These are phyloP conservation scores for Linepithema humile DNA, from an alignment of 1,140 invertebrate species.

Conservation along the genomic window DNA sequence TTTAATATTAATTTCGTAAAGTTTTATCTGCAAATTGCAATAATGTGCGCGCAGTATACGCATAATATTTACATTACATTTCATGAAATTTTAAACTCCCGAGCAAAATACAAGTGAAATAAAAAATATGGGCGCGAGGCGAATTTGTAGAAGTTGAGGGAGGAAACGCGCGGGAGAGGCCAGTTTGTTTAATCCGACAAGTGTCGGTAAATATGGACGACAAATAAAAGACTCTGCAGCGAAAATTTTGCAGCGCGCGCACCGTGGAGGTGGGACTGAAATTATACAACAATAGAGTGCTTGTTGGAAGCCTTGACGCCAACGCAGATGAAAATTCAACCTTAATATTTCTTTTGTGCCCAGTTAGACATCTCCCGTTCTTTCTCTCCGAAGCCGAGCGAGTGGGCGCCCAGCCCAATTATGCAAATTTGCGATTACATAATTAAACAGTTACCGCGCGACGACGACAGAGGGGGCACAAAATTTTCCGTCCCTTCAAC, in stretches of 20 bases:
- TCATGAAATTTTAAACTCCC: constrained; percentile 48
- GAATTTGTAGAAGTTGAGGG: constrained; percentile 21
- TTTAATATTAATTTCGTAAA: constrained; percentile 35
- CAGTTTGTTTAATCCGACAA: constrained; percentile 54
- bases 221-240: constrained; percentile 49
- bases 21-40: constrained; percentile 21
- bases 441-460: constrained; percentile 76
- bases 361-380: constrained; percentile 44
- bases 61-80: constrained; percentile 50
- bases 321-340: constrained; percentile 51
- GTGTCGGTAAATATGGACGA: constrained; percentile 55
- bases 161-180: background rate
- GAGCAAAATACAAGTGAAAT: constrained; percentile 27
- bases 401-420: constrained; percentile 69
- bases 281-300: constrained; percentile 56
- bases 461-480: background rate
- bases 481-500: constrained; percentile 50
- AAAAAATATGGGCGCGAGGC: constrained; percentile 24
- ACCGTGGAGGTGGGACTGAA: constrained; percentile 8
- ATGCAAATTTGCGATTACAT: constrained; percentile 78
- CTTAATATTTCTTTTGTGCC: constrained; percentile 64
- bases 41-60: constrained; percentile 3
- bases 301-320: constrained; percentile 26
- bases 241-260: constrained; percentile 37
- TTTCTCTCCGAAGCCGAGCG: constrained; percentile 35